Base-by-base conservation (phyloP, 2,888 invertebrate genomes). In the Incurvaria masculella region DNA sequence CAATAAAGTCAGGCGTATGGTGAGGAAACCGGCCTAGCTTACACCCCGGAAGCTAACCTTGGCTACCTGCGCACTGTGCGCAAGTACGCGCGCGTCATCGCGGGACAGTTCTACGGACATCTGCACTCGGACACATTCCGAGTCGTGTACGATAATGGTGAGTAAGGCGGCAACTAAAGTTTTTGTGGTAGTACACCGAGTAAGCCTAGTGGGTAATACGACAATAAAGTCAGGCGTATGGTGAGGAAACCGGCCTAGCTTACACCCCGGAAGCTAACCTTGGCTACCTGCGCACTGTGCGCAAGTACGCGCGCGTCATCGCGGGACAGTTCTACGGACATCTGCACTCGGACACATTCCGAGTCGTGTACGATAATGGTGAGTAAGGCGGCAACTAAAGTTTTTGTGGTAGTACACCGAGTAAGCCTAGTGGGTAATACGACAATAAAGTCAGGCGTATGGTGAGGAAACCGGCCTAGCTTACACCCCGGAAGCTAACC, bases 281-380 rank as follows among this genome's bases (percentile, higher is more conserved):
- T 33, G 83, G 82, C 54, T 94, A 92, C 64, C 70, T 94, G 49
- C 81, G 85, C 50, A 72, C 87, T 52, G 85, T 94, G n/a, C 81
- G 88, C 16, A 84, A 84, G 52, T 87, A 88, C 65, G 84, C 91
- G 26, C 82, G 85, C 59, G 88, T 92, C 59, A 94, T 95, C 57
- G 87, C 89, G 21, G 93, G 93, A 19, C 94, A 95, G 72, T 93
- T 95, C 79, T 95, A 93, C 62, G 95, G 94, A 4, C 94, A 95
- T 64, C 82, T 92, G 54, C 95, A 95, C 69, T 92, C 93, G 44
- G 95, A 95, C 65, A 91, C 92, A 0, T 95, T 95, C 69, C 81
- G 94, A 40, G 83, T 93, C 52, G 87, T 94, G 61, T 91, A 92
- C 70, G 89, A 87, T 63, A 72, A 76, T 63, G 91, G 92, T 91